These are phyloP conservation scores for Microplitis mediator DNA, from an alignment of 1,140 invertebrate genomes.

Conservation along the genomic window DNA sequence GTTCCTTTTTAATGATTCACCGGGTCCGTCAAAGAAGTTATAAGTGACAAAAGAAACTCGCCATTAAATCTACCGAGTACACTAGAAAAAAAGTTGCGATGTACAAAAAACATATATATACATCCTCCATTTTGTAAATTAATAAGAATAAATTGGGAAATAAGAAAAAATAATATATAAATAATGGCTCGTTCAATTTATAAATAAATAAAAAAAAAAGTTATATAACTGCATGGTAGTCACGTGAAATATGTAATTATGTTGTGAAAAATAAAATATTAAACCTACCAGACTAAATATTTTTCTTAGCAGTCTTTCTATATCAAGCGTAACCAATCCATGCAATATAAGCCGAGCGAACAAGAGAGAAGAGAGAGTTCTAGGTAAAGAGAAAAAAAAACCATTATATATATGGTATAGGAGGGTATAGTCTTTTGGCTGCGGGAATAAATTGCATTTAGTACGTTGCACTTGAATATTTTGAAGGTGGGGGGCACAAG, in stretches of 20 bases:
- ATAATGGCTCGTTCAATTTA: too few relatives aligned
- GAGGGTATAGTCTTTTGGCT: slow-evolving; percentile 23
- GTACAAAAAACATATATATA: neutral
- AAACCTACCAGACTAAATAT: too few relatives aligned
- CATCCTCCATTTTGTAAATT: too few relatives aligned
- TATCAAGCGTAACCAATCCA: slow-evolving; percentile 2
- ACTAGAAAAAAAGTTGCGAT: neutral
- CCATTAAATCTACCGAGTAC: neutral
- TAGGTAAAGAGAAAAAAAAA: slow-evolving; percentile 45
- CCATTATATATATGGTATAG: slow-evolving; percentile 14
- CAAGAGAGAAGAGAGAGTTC: slow-evolving; percentile 26
- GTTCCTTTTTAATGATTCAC: slow-evolving; percentile 15
- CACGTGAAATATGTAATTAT: too few relatives aligned
- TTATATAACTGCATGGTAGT: too few relatives aligned
- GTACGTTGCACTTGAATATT: slow-evolving; percentile 51
- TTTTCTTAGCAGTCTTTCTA: too few relatives aligned
- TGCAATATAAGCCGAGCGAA: neutral
- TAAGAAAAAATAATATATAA: too few relatives aligned
- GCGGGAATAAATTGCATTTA: slow-evolving; percentile 57
- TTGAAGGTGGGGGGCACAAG: neutral
- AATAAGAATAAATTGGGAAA: too few relatives aligned
- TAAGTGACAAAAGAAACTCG: slow-evolving; percentile 4
- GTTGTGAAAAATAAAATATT: too few relatives aligned
- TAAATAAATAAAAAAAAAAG: too few relatives aligned
- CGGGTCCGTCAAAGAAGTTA: slow-evolving; percentile 7